A percentile compares a stretch with the other conserved stretches of the same genome.
These are phyloP conservation scores for Xanthia togata DNA, from an alignment of 2,888 invertebrate genomes.

Conservation along the genomic window DNA sequence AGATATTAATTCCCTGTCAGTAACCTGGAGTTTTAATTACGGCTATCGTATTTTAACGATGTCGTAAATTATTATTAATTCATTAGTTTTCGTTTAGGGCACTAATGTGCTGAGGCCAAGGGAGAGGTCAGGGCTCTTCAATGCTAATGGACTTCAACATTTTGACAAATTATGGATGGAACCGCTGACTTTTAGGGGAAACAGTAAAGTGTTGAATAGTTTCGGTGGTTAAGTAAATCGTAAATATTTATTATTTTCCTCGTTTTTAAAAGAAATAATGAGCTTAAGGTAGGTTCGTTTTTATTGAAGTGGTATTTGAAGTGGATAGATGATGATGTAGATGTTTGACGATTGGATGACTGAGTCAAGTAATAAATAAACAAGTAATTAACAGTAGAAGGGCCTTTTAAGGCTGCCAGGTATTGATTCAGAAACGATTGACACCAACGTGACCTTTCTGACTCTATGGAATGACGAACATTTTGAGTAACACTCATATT, in stretches of 20 bases:
- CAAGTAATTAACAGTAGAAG: neutral
- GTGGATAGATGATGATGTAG: neutral
- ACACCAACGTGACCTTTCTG: neutral
- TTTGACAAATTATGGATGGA: conserved; percentile 43
- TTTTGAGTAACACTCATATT: too few species aligned
- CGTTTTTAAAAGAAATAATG: neutral
- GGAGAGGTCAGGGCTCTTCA: conserved; percentile 31
- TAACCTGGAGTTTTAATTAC: conserved; percentile 68
- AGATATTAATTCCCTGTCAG: conserved; percentile 70
- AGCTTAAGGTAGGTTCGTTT: neutral
- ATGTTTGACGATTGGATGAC: neutral
- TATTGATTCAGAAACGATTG: neutral
- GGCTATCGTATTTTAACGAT: conserved; percentile 61
- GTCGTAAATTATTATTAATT: conserved; percentile 65
- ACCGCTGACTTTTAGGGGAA: conserved; percentile 2
- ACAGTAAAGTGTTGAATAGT: conserved; percentile 21
- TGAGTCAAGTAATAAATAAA: neutral
- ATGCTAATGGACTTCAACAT: conserved; percentile 35
- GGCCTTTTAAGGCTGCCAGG: neutral
- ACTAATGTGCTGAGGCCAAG: conserved; percentile 42
- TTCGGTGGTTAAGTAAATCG: neutral
- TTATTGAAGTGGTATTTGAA: neutral
- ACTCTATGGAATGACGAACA: neutral
- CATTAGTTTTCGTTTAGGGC: conserved; percentile 53
- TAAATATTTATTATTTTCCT: conserved; percentile 19